Base-by-base conservation (phyloP, 2,113 vertebrate species). In the Aythya baeri region DNA sequence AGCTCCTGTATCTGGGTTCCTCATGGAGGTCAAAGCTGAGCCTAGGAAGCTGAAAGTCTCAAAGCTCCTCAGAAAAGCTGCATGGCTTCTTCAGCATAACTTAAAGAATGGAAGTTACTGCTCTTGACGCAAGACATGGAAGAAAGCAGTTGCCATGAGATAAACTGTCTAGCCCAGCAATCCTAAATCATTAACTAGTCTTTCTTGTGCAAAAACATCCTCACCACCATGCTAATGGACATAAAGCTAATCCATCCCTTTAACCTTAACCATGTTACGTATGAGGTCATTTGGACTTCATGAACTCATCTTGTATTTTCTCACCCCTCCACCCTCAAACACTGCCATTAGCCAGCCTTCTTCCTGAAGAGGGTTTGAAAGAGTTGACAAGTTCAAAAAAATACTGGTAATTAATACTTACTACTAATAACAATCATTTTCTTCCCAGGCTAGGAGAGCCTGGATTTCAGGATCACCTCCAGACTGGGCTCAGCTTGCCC, bases 41-140 rank as follows among this genome's bases (percentile, higher is more conserved):
- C 7, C 55, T 14, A 25, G 22, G 36, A 38, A 0, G 0, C 32
- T 41, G 50, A 61, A 41, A 18, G 22, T 20, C 61, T 26, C 71
- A 66, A 11, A 85, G 73, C 12, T 38, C 38, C 79, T 65, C 49
- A 38, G 38, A 55, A 88, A 38, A 27, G 38, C 21, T 29, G 57
- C 3, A 41, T 15, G 7, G 7, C 7, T 88, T 90, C 70, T 59
- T 26, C 66, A 61, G 17, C 9, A 9, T 6, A 16, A 27, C 49
- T 41, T 7, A 68, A 62, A 11, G 34, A 29, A 16, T 0, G 67
- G 54, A 67, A 74, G 23, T 29, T 61, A 65, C 43, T 9, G 5
- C 81, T 57, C 50, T 23, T 43, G 26, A 7, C 16, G 17, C 11
- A 21, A 34, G 61, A 31, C 9, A 4, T 0, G 1, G 0, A 2